Evolutionary conservation across 2,797 vertebrate genomes (phyloP).

Genomic region (Pipistrellus pygmaeus): DNA sequence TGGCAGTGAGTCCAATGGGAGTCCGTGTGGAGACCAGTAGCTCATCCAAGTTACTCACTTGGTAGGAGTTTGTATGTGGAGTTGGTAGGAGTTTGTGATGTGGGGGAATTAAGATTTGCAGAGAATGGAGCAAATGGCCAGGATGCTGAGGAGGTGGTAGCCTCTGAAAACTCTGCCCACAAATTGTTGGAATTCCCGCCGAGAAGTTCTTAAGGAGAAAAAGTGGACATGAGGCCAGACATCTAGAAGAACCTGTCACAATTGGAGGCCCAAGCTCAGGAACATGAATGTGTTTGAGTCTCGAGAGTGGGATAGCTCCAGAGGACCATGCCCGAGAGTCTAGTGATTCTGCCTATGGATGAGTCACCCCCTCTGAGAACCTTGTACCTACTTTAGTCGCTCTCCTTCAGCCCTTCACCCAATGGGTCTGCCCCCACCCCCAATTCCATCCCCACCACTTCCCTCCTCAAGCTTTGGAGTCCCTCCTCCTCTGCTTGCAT

Average conservation of each 20-base stretch:
- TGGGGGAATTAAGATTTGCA: background rate
- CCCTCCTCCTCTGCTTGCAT: constrained; percentile 52
- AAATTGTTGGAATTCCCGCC: constrained; percentile 93
- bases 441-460: constrained; percentile 52
- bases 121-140: constrained; percentile 72
- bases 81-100: too few species aligned
- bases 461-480: background rate
- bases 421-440: background rate
- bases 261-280: constrained; percentile 94
- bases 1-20: background rate
- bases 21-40: background rate
- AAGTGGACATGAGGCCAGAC: constrained; percentile 93
- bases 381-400: background rate
- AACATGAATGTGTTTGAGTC: constrained; percentile 91
- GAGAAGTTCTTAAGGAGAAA: constrained; percentile 91
- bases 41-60: background rate
- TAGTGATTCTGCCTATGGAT: background rate
- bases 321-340: constrained; percentile 32
- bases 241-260: constrained; percentile 92
- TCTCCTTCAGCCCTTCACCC: constrained; percentile 35
- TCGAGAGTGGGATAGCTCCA: constrained; percentile 91
- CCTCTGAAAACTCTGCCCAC: constrained; percentile 93
- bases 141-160: constrained; percentile 94
- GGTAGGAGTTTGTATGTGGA: too few species aligned
- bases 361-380: background rate